These are phyloP conservation scores for Lasioglossum zephyrum DNA, from an alignment of 2,888 invertebrate species.

Conservation along the genomic window DNA sequence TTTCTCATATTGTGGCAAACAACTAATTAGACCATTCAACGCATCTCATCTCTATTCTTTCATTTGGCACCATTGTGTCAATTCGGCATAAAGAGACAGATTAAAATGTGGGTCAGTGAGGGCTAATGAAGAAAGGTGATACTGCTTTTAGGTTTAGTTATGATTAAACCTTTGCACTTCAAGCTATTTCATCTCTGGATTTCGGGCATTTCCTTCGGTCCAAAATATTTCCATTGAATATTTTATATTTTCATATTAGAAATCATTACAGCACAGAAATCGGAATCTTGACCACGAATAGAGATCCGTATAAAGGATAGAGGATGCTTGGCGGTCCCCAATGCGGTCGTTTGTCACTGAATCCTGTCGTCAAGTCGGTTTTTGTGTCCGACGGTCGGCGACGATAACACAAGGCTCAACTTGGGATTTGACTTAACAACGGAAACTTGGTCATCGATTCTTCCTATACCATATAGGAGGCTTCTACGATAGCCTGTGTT, in stretches of 20 bases:
- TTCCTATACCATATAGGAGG: slow-evolving; percentile 27
- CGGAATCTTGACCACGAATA: slow-evolving; percentile 28
- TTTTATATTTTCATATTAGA: no score
- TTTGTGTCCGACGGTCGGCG: slow-evolving; percentile 61
- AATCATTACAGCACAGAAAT: slow-evolving; percentile 16
- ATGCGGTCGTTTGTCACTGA: slow-evolving; percentile 73
- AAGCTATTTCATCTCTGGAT: not conserved
- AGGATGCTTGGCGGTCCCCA: slow-evolving; percentile 43
- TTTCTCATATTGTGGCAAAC: not conserved
- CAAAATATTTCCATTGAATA: not conserved
- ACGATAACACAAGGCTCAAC: slow-evolving; percentile 56
- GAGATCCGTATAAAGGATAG: slow-evolving; percentile 25
- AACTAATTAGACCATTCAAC: not conserved
- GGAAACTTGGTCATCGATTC: slow-evolving; percentile 69
- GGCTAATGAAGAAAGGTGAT: no score
- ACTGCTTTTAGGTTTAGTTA: not conserved
- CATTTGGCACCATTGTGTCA: not conserved
- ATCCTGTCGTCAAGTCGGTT: slow-evolving; percentile 68
- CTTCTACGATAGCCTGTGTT: slow-evolving; percentile 33
- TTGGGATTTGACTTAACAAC: slow-evolving; percentile 68
- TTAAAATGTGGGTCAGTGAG: not conserved
- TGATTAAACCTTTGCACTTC: not conserved
- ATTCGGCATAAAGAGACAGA: not conserved
- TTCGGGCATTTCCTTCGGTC: not conserved
- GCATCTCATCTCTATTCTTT: not conserved